These are phyloP conservation scores for Lasioglossum calceatum DNA, from an alignment of 2,888 invertebrate genomes.

Conservation along the genomic window DNA sequence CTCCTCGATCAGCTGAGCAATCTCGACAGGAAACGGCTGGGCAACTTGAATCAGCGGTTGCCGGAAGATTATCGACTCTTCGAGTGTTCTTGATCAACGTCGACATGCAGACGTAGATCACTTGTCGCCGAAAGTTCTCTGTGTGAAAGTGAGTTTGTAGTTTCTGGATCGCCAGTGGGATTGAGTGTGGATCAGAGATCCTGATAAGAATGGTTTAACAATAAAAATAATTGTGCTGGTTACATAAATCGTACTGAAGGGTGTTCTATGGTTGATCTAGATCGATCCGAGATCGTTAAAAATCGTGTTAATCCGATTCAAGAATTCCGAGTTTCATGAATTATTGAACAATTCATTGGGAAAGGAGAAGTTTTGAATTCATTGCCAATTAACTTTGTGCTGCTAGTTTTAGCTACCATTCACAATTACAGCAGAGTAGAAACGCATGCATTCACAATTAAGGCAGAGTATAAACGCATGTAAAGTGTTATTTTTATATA, in stretches of 20 bases:
- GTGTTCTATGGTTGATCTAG: not conserved
- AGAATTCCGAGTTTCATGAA: not conserved
- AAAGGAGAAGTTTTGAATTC: not conserved
- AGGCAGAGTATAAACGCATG: no score
- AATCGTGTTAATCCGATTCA: not conserved
- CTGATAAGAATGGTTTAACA: not conserved
- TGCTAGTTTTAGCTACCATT: no score
- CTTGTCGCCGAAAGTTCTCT: not conserved
- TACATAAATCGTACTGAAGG: not conserved
- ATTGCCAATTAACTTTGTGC: not conserved
- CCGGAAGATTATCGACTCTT: conserved; percentile 16
- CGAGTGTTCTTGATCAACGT: conserved; percentile 3
- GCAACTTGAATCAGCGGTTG: conserved; percentile 12
- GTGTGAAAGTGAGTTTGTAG: not conserved
- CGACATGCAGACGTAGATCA: not conserved
- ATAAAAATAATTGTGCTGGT: no score
- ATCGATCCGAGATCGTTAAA: not conserved
- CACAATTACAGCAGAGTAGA: no score
- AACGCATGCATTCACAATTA: no score
- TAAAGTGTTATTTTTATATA: no score
- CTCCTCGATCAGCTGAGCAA: not conserved
- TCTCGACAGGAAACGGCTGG: conserved; percentile 17
- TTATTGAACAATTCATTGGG: not conserved
- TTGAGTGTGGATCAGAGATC: no score
- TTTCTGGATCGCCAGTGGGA: not conserved